These are phyloP conservation scores for Zaprionus obscuricornis DNA, from an alignment of 2,888 invertebrate genomes.

Conservation along the genomic window DNA sequence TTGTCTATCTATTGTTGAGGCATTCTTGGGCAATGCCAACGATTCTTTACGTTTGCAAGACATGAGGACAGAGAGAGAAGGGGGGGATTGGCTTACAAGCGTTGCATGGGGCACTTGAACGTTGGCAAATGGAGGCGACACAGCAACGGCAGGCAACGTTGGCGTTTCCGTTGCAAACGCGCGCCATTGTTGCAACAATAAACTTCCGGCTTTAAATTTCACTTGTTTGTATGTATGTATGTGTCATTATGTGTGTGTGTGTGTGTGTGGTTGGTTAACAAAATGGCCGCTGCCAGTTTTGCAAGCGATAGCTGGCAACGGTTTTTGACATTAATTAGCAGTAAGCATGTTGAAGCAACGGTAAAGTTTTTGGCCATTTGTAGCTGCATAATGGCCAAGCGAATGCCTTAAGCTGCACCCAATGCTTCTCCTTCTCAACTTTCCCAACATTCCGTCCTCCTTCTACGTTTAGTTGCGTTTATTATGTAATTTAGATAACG, in stretches of 20 bases:
- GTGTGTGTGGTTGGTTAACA: slow-evolving; percentile 34
- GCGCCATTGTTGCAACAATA: slow-evolving; percentile 67
- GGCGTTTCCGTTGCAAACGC: slow-evolving; percentile 57
- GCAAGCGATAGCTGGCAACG: slow-evolving; percentile 46
- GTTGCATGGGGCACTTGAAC: background rate
- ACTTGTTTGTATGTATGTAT: slow-evolving; percentile 38
- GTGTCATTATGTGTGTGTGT: slow-evolving; percentile 5
- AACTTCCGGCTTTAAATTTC: slow-evolving; percentile 74
- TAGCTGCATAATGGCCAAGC: slow-evolving; percentile 61
- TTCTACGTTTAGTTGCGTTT: slow-evolving; percentile 48
- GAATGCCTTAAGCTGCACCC: slow-evolving; percentile 38
- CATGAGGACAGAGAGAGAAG: slow-evolving; percentile 8
- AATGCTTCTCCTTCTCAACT: background rate
- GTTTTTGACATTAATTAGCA: slow-evolving; percentile 75
- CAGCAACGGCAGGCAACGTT: slow-evolving; percentile 21
- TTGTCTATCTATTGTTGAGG: slow-evolving; percentile 19
- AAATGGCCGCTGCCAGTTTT: slow-evolving; percentile 48
- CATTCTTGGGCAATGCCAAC: slow-evolving; percentile 34
- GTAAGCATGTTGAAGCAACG: slow-evolving; percentile 62
- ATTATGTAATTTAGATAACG: slow-evolving; percentile 57
- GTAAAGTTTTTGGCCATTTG: slow-evolving; percentile 68
- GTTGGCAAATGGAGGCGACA: slow-evolving; percentile 4
- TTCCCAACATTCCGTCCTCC: background rate
- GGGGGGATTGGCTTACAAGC: no score
- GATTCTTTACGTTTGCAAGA: slow-evolving; percentile 40